phyloP scores from a whole-genome alignment of 2,888 invertebrate genomes.

The Agrochola lota region DNA sequence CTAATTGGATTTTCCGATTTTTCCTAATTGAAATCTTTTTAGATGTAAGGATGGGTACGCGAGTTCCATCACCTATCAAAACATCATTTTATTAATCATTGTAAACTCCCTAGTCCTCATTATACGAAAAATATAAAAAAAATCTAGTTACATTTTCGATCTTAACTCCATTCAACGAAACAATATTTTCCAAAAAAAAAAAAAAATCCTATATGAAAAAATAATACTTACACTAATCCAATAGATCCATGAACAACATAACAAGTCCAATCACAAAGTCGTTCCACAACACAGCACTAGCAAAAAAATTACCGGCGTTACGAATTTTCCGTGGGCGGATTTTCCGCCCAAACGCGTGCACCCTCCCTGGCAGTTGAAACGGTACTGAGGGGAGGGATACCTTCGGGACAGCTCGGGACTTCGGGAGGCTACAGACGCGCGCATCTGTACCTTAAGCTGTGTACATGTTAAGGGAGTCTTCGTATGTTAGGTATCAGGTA shows the following conservation, averaged over 20 bases:
- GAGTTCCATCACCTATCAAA: no score
- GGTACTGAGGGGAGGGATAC: conserved; percentile 85
- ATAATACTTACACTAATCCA: conserved; percentile 63
- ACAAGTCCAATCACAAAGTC: conserved; percentile 78
- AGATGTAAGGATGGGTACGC: not conserved
- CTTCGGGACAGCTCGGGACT: conserved; percentile 78
- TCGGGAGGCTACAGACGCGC: conserved; percentile 84
- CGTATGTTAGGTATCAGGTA: conserved; percentile 79
- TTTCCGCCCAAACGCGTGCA: conserved; percentile 78
- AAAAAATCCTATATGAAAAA: conserved; percentile 14
- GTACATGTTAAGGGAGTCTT: conserved; percentile 71
- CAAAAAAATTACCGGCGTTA: conserved; percentile 55
- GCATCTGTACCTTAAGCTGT: conserved; percentile 84
- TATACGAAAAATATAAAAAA: no score
- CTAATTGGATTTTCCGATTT: not conserved
- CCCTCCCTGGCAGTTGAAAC: conserved; percentile 73
- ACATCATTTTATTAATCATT: not conserved
- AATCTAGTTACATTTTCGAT: not conserved
- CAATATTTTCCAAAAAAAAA: not conserved
- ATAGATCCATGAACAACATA: conserved; percentile 70
- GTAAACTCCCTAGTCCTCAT: no score
- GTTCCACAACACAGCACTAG: conserved; percentile 65
- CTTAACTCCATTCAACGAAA: not conserved
- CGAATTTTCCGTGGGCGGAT: conserved; percentile 72
- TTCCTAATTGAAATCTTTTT: not conserved